These are phyloP conservation scores for Bungarus multicinctus DNA, from an alignment of 2,113 vertebrate genomes.

Conservation along the genomic window DNA sequence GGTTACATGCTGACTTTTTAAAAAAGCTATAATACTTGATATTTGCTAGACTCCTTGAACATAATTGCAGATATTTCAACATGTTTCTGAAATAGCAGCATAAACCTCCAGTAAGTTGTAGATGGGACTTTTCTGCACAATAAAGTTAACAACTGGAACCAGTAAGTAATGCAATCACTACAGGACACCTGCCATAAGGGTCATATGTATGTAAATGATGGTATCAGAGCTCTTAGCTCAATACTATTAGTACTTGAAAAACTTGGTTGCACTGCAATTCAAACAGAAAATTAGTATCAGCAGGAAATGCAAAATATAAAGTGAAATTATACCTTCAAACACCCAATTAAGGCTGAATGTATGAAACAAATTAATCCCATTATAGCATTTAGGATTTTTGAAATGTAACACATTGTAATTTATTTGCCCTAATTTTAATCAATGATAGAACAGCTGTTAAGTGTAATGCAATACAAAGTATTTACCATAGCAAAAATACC, in stretches of 20 bases:
- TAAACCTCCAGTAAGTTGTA: slow-evolving; percentile 31
- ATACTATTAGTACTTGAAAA: slow-evolving; percentile 18
- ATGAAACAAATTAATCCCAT: background rate
- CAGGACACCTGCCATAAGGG: slow-evolving; percentile 33
- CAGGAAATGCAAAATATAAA: slow-evolving; percentile 3
- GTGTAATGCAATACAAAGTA: background rate
- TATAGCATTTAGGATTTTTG: background rate
- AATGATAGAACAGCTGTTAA: background rate
- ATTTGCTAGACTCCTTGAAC: slow-evolving; percentile 17
- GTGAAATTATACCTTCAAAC: slow-evolving; percentile 1
- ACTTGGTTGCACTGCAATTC: slow-evolving; percentile 15
- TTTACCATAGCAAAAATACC: background rate
- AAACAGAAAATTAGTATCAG: slow-evolving; percentile 24
- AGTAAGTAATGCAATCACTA: slow-evolving; percentile 31
- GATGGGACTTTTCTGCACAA: slow-evolving; percentile 29
- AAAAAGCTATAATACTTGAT: slow-evolving; percentile 23
- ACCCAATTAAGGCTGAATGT: slow-evolving; percentile 17
- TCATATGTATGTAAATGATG: slow-evolving; percentile 39
- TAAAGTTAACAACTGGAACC: slow-evolving; percentile 28
- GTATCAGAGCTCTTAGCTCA: slow-evolving; percentile 5
- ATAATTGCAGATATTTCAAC: background rate
- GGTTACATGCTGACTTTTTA: background rate
- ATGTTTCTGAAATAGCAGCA: background rate
- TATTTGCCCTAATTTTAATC: slow-evolving; percentile 23
- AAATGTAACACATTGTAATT: background rate